A percentile compares a stretch with the other conserved stretches of the same genome.
Conservation (phyloP, 2,888 invertebrate species). For the Halocaridina rubra region DNA sequence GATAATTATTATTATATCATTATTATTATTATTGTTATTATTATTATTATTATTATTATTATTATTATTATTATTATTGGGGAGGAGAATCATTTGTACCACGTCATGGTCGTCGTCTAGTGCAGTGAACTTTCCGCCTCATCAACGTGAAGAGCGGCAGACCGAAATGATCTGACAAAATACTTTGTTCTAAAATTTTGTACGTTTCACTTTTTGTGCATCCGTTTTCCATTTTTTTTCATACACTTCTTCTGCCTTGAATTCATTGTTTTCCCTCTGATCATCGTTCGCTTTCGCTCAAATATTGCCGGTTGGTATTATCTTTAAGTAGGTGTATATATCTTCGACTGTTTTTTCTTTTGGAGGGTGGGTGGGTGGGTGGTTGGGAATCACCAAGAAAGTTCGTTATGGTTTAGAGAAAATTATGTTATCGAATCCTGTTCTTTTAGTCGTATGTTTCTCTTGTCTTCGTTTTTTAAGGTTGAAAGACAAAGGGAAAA, state of each 20-base stretch:
- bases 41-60: neutral
- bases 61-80: neutral
- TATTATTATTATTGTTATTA: neutral
- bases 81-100: no score
- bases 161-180: neutral
- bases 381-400: no score
- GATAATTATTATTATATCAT: neutral
- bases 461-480: no score
- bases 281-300: neutral
- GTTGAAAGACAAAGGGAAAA: neutral
- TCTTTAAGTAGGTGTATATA: no score
- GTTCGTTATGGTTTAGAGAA: no score
- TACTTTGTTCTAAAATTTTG: neutral
- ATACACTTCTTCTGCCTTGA: neutral
- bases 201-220: neutral
- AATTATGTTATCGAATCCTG: no score
- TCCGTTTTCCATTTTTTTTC: neutral
- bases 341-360: neutral
- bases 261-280: neutral
- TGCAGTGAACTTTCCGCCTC: constrained; percentile 7
- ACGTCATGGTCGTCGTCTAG: neutral
- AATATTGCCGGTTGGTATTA: no score
- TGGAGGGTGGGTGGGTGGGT: no score
- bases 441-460: no score
- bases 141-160: neutral